Evolutionary conservation across 2,888 invertebrate species (phyloP), one percentile per base, ranked within the genome.

Genomic region (Cheilosia grossa): DNA sequence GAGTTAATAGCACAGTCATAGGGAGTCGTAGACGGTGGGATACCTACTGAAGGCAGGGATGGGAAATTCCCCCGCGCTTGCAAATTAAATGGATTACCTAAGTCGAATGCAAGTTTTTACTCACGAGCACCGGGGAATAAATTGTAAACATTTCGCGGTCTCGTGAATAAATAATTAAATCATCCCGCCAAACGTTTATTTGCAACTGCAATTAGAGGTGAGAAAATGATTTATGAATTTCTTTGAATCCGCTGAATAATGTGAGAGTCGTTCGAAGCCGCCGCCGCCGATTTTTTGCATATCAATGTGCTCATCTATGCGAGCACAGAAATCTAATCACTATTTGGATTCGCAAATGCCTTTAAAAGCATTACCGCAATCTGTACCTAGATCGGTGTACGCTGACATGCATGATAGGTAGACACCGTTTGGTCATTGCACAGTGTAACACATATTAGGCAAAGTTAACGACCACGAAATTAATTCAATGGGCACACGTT

Each of bases 381-480:
- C n/a, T 66, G 42, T 66, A 66, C 64, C 37, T 40, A 30, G 7
- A 30, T 30, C 30, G 9, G 9, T 30, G 30, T 5, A 17, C 21
- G n/a, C n/a, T 64, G 17, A 40, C 47, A 59, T 40, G 15, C 59
- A 70, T 51, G 40, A 27, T 40, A 59, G 49, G 27, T 40, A 59
- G 49, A 59, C 59, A 70, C 21, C 19, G 17, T n/a, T 44, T 56
- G 69, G 53, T 19, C 42, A 69, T 74, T 59, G 59, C 51, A 67
- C 42, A 75, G 42, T 24, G 51, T 67, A 75, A 67, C 58, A 59
- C 51, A 64, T 44, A 69, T 69, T 69, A 51, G 63, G 67, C 61
- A 75, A 74, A 81, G 75, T 69, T 81, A 81, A 70, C 69, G 77
- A 77, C 70, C 75, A 82, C 51, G 78, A 73, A 78, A 82, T 73